phyloP scores from a whole-genome alignment of 2,888 invertebrate genomes.

The Zele albiditarsus region DNA sequence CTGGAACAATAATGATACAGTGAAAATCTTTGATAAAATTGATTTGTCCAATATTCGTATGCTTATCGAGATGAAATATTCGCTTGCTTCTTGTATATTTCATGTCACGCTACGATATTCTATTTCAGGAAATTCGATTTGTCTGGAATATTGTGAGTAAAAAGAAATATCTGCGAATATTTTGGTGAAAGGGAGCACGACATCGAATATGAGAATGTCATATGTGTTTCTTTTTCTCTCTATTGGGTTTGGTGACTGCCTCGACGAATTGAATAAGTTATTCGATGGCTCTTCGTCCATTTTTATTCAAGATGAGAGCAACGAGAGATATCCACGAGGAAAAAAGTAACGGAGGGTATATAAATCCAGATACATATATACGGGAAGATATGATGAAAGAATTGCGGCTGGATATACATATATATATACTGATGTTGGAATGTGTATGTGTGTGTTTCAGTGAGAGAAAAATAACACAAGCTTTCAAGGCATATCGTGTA shows the following conservation, averaged over 20 bases:
- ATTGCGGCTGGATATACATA: slow-evolving; percentile 23
- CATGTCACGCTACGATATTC: neutral
- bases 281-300: slow-evolving; percentile 42
- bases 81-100: neutral
- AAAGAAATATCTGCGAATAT: slow-evolving; percentile 39
- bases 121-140: slow-evolving; percentile 31
- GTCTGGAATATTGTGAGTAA: slow-evolving; percentile 23
- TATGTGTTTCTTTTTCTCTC: slow-evolving; percentile 1
- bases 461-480: slow-evolving; percentile 28
- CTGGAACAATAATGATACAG: too few species aligned
- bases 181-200: slow-evolving; percentile 14
- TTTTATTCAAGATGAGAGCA: slow-evolving; percentile 28
- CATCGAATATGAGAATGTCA: slow-evolving; percentile 24
- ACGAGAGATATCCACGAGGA: neutral
- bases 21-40: too few species aligned
- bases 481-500: slow-evolving; percentile 26
- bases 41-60: too few species aligned
- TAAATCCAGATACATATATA: slow-evolving; percentile 12
- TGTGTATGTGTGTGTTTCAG: slow-evolving; percentile 11
- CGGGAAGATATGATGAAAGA: slow-evolving; percentile 7
- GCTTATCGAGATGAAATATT: neutral
- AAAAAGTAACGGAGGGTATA: slow-evolving; percentile 7
- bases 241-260: slow-evolving; percentile 27
- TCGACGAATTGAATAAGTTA: slow-evolving; percentile 53
- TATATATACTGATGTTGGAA: slow-evolving; percentile 27